Percentiles rank a stretch among this genome's conserved stretches.
These are phyloP conservation scores for Trissoscelio sp. DNA, from an alignment of 2,888 invertebrate species.

Conservation along the genomic window DNA sequence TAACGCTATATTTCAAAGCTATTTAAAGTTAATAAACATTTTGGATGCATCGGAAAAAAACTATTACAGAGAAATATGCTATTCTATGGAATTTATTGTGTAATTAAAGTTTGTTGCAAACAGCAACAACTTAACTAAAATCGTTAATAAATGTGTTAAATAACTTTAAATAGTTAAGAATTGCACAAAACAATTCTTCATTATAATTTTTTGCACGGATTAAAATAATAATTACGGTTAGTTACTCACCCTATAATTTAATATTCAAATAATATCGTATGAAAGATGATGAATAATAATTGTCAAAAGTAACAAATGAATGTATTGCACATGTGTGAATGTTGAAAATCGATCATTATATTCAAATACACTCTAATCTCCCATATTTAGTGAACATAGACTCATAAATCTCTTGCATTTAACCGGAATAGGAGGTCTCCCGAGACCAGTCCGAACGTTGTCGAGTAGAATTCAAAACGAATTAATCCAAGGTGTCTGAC, in stretches of 20 bases:
- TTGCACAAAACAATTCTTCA: too few relatives aligned
- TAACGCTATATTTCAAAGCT: too few relatives aligned
- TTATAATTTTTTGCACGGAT: too few relatives aligned
- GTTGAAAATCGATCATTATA: constrained; percentile 54
- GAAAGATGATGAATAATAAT: constrained; percentile 32
- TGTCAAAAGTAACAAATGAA: constrained; percentile 43
- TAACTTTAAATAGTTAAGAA: too few relatives aligned
- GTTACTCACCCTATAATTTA: neutral
- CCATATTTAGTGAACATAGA: constrained; percentile 55
- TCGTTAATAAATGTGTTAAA: too few relatives aligned
- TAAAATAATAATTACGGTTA: neutral
- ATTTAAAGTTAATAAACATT: too few relatives aligned
- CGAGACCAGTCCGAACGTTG: constrained; percentile 30
- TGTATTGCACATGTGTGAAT: constrained; percentile 38
- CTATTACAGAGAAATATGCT: too few relatives aligned
- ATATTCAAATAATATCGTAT: neutral
- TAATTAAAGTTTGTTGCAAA: too few relatives aligned
- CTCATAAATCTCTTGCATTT: constrained; percentile 60
- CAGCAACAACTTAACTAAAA: too few relatives aligned
- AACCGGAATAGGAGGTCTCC: constrained; percentile 42
- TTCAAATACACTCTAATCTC: constrained; percentile 57
- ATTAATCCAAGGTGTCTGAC: constrained; percentile 43
- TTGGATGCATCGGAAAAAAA: too few relatives aligned
- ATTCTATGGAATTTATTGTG: too few relatives aligned
- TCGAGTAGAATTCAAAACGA: constrained; percentile 49